Evolutionary conservation across 2,888 invertebrate species (phyloP).

Genomic region (Acrocyrtus sp.): DNA sequence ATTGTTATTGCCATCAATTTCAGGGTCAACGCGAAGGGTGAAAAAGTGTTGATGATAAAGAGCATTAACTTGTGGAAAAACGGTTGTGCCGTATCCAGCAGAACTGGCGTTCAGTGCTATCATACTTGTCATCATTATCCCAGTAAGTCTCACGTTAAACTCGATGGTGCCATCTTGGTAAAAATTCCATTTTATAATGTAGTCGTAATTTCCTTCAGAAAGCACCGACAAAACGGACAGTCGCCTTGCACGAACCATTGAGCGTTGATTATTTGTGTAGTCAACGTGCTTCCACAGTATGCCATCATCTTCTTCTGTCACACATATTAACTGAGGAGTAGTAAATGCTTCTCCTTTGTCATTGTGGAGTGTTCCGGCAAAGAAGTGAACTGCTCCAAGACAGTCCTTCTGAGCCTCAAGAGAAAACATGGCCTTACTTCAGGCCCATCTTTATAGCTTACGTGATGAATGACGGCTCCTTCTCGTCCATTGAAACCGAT

Average conservation of each 20-base stretch:
- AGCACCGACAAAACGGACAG: not conserved
- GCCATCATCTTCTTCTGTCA: constrained; percentile 35
- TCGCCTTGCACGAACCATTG: constrained; percentile 1
- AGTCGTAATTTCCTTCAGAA: constrained; percentile 33
- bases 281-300: constrained; percentile 17
- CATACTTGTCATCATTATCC: constrained; percentile 14
- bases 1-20: constrained; percentile 31
- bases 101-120: constrained; percentile 1
- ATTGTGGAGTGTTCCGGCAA: not conserved
- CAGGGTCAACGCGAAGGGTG: constrained; percentile 13
- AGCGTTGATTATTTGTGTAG: not conserved
- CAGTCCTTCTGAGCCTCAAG: not conserved
- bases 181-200: constrained; percentile 32
- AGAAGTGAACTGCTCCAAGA: constrained; percentile 1
- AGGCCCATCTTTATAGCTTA: constrained; percentile 38
- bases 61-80: constrained; percentile 11
- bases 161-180: constrained; percentile 31
- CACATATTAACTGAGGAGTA: constrained; percentile 6
- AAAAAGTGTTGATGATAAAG: constrained; percentile 41
- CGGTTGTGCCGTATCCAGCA: not conserved
- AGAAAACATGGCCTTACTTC: constrained; percentile 13
- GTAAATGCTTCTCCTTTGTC: not conserved
- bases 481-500: constrained; percentile 43
- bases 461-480: constrained; percentile 31
- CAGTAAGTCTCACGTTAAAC: constrained; percentile 13